Evolutionary conservation across 2,797 vertebrate species (phyloP).

Genomic region (Rallus crepitans): DNA sequence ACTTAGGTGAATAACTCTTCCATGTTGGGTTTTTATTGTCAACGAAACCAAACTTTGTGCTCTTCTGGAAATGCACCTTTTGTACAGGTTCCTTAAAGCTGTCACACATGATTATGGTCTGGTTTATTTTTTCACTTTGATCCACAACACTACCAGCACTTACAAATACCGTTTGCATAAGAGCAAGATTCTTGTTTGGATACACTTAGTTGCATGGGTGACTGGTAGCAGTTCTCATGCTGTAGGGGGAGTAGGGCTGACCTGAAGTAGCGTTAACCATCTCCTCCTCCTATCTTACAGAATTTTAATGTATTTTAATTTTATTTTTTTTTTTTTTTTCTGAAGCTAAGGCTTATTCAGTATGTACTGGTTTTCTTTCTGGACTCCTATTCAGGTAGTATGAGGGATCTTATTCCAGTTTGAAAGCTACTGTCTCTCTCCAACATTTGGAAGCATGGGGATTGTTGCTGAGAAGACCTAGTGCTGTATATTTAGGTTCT

Average conservation of each 20-base stretch:
- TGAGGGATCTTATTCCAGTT: background rate
- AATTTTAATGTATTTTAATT: background rate
- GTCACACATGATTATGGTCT: background rate
- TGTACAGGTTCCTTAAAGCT: background rate
- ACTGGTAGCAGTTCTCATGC: background rate
- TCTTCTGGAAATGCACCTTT: background rate
- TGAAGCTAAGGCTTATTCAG: background rate
- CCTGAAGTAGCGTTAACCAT: background rate
- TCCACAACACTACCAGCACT: background rate
- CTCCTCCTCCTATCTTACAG: background rate
- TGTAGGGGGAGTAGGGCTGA: background rate
- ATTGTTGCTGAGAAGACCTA: background rate
- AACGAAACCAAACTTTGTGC: background rate
- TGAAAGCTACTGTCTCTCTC: background rate
- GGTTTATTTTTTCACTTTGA: background rate
- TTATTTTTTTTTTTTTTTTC: background rate
- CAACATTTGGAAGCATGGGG: background rate
- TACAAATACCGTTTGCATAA: background rate
- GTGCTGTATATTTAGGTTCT: background rate
- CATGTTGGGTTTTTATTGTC: background rate
- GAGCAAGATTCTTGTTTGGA: background rate
- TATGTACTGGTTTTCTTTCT: background rate
- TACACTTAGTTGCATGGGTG: background rate
- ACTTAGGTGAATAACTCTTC: background rate
- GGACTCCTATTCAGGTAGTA: background rate